Evolutionary conservation across 2,797 vertebrate species (phyloP), one percentile per base, ranked within the genome.

Genomic region (Leptatherina wallacei): DNA sequence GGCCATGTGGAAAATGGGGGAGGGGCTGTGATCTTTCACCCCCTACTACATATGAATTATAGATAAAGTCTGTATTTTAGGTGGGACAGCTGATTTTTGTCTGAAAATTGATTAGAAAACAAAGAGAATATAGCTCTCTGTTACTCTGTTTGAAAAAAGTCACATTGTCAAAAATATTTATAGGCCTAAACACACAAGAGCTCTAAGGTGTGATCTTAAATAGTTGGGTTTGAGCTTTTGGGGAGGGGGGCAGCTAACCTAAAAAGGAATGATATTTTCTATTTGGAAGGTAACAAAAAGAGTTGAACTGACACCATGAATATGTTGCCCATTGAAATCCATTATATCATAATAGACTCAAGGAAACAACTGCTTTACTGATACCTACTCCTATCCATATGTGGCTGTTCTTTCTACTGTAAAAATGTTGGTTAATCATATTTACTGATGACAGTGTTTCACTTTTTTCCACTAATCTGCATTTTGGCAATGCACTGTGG

Each of bases 1-100:
- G 49, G 73, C 32, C 66, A 60, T 40, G 27, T 4, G 8, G 18
- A 56, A 10, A 22, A 8, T 60, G 51, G n/a, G 57, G 67, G 55
- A 44, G 35, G 30, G 38, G 44, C 58, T 2, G 35, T 47, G 20
- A 33, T 57, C 32, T 75, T 57, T 71, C 33, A 72, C 35, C 66
- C 55, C n/a, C 47, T 55, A 20, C 20, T 60, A 47, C 18, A n/a
- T 18, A 2, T 63, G 54, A 65, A 30, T 58, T 65, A 38, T 38
- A 55, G 56, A 61, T 61, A 35, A 61, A 42, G 8, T 27, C 51
- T 49, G 24, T 13, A 30, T 4, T 58, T 67, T n/a, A 49, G 47
- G 20, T 56, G 32, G 0, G 32, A 42, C 20, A 30, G 30, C 0
- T 38, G 7, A 30, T 56, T 20, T 55, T 71, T 8, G 9, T 1